Percentiles rank a stretch among this genome's conserved stretches.
Evolutionary conservation across 2,888 invertebrate species (phyloP).

Genomic region (Odontothrips loti): DNA sequence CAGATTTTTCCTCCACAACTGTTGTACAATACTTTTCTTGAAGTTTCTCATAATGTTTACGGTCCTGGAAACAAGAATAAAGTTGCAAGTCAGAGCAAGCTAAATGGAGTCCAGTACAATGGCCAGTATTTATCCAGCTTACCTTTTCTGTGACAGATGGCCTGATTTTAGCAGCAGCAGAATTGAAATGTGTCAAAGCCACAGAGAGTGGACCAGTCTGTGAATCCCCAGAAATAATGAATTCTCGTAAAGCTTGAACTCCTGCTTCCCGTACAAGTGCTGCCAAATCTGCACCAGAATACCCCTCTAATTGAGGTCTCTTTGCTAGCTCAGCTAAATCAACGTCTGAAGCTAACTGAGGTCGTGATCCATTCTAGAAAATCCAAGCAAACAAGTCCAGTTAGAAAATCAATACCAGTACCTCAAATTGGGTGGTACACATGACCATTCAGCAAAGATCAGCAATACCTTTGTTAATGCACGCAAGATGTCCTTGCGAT

Average conservation of each 20-base stretch:
- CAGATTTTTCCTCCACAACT: neutral
- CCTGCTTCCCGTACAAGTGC: conserved; percentile 86
- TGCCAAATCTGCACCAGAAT: conserved; percentile 90
- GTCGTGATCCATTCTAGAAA: conserved; percentile 70
- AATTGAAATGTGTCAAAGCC: conserved; percentile 65
- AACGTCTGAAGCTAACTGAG: conserved; percentile 70
- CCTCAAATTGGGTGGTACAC: conserved; percentile 26
- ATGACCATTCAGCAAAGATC: neutral
- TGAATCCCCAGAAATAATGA: conserved; percentile 50
- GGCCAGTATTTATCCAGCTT: conserved; percentile 34
- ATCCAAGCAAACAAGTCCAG: conserved; percentile 32
- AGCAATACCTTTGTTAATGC: conserved; percentile 75
- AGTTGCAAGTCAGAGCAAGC: conserved; percentile 32
- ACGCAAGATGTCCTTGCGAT: conserved; percentile 80
- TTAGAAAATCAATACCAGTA: conserved; percentile 27
- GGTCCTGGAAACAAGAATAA: conserved; percentile 53
- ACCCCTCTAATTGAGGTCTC: conserved; percentile 66
- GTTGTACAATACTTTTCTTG: conserved; percentile 47
- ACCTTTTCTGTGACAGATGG: conserved; percentile 81
- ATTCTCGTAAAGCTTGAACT: conserved; percentile 71
- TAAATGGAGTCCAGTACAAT: neutral
- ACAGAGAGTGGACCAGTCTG: conserved; percentile 46
- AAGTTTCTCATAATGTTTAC: conserved; percentile 70
- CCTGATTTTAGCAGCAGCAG: conserved; percentile 71
- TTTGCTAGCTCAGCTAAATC: conserved; percentile 66